Base-by-base conservation (phyloP, 2,888 invertebrate species). In the Hedychridium roseum region DNA sequence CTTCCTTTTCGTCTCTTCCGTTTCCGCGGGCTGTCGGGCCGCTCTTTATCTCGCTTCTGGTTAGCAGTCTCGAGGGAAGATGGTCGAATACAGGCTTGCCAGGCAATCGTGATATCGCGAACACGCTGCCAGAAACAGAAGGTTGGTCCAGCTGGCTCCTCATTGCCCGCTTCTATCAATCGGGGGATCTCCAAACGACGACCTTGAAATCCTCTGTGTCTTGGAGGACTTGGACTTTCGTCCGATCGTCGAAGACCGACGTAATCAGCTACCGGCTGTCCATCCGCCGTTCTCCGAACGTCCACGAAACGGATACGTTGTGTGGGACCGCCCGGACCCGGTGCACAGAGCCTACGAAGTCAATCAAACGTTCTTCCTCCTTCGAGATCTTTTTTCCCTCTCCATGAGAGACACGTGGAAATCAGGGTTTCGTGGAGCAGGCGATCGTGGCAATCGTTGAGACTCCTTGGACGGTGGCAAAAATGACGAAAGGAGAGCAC, bases 201-300 rank as follows among this genome's bases (percentile, higher is more conserved):
- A 14, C 20, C 31, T 9, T 11, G 2, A 20, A 9, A 16, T 16
- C 9, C 27, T n/a, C n/a, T 7, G 44, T 38, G 27, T 40, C 45
- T 51, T 61, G 47, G 50, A 46, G 36, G 23, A 42, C 49, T 50
- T 52, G 17, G 15, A 14, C 31, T 45, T 50, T 47, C 43, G 50
- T 45, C 15, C 38, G 43, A 31, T 26, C 46, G 50, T 47, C 60
- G 38, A 50, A 42, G 51, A 51, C 40, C 48, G 56, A 62, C 59
- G 56, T 62, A 62, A 62, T 62, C 62, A 51, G 50, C 45, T 37
- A 32, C 49, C 56, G 49, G 50, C 62, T 62, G 58, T 62, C 59
- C 38, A 39, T 44, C 27, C 45, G 41, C 44, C 41, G 31, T 26
- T 20, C 14, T 15, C 2, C n/a, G 7, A 31, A 3, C 26, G 23